phyloP scores from a whole-genome alignment of 2,888 invertebrate species.

The Apocheima hispidaria region DNA sequence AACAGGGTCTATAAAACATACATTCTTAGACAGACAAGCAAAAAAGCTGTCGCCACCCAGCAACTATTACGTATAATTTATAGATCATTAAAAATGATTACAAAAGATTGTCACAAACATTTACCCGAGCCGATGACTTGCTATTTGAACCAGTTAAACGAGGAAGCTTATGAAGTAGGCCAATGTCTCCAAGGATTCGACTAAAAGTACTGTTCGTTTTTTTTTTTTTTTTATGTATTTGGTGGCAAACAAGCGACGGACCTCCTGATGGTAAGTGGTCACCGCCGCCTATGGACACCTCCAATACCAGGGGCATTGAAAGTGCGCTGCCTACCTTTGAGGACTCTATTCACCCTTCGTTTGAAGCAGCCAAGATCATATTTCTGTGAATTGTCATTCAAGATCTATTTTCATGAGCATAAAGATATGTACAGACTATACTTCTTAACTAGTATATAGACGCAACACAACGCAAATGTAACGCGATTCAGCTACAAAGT shows the following conservation, averaged over 20 bases:
- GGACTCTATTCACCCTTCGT: too few relatives aligned
- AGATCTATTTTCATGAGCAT: too few relatives aligned
- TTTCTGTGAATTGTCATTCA: too few relatives aligned
- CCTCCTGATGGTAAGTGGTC: too few relatives aligned
- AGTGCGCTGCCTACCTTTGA: too few relatives aligned
- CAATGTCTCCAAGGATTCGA: constrained; percentile 23
- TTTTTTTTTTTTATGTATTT: background rate
- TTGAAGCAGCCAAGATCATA: too few relatives aligned
- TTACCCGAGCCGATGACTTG: constrained; percentile 7
- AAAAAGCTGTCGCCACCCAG: background rate
- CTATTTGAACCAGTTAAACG: constrained; percentile 5
- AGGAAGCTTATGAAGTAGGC: constrained; percentile 17
- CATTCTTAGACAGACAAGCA: constrained; percentile 1
- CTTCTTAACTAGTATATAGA: too few relatives aligned
- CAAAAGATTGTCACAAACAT: constrained; percentile 11
- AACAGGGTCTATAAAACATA: background rate
- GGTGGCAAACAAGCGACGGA: too few relatives aligned
- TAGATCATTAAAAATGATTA: constrained; percentile 8
- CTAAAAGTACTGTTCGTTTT: constrained; percentile 3
- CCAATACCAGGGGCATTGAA: too few relatives aligned
- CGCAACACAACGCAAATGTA: too few relatives aligned
- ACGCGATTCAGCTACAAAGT: too few relatives aligned
- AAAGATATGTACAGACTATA: background rate
- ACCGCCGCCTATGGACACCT: too few relatives aligned
- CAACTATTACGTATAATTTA: constrained; percentile 14